phyloP scores from a whole-genome alignment of 2,888 invertebrate genomes.

The Ectemnius lituratus region DNA sequence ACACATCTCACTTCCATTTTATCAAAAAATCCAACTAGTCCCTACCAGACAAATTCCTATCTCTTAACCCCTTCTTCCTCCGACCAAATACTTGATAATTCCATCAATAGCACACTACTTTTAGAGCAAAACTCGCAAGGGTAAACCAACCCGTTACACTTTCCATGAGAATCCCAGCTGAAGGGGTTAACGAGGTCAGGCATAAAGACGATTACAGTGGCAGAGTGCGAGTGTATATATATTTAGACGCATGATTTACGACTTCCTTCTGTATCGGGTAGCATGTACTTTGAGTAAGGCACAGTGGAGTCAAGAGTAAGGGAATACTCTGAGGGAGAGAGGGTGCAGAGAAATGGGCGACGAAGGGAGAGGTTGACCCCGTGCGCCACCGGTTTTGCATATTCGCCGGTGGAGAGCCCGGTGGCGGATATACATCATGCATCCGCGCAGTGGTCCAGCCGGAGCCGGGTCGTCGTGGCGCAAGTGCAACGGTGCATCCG shows the following conservation, averaged over 20 bases:
- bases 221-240: constrained; percentile 16
- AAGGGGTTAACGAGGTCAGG: constrained; percentile 6
- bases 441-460: constrained; percentile 51
- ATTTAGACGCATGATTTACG: constrained; percentile 67
- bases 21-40: background rate
- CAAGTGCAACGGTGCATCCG: constrained; percentile 60
- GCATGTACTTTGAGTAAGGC: constrained; percentile 44
- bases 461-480: constrained; percentile 56
- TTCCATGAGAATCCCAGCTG: background rate
- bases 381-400: constrained; percentile 68
- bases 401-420: constrained; percentile 72
- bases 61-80: background rate
- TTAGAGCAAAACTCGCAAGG: background rate
- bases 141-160: background rate
- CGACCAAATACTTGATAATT: background rate
- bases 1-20: background rate
- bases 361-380: constrained; percentile 65
- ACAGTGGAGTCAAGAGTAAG: background rate
- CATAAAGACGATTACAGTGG: constrained; percentile 8
- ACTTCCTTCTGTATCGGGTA: constrained; percentile 60
- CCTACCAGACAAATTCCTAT: background rate
- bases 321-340: constrained; percentile 33
- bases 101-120: background rate
- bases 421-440: constrained; percentile 73
- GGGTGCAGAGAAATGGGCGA: constrained; percentile 19